Percentiles rank a stretch among this genome's conserved stretches.
These are phyloP conservation scores for Porites lutea DNA, from an alignment of 64 coral and sea anemone species.

Conservation along the genomic window DNA sequence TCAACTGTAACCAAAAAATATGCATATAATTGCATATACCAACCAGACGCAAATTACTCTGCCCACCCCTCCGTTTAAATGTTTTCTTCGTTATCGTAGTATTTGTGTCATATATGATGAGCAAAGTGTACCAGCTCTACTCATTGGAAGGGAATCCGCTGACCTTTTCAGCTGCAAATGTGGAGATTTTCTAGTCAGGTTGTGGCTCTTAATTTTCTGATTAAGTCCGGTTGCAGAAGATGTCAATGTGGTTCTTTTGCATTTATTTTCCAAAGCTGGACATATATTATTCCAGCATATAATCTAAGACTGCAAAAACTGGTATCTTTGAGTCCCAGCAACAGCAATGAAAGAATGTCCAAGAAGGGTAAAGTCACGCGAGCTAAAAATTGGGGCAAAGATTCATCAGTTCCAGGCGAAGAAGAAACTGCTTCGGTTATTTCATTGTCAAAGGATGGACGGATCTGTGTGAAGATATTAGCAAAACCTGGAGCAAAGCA, in stretches of 20 bases:
- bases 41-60: no score
- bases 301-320: background rate
- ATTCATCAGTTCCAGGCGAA: background rate
- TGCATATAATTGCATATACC: no score
- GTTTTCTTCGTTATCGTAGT: no score
- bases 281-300: background rate
- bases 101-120: no score
- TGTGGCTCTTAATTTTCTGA: no score
- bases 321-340: background rate
- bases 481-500: constrained; percentile 77
- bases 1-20: no score
- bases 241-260: background rate
- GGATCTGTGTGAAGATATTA: constrained; percentile 39
- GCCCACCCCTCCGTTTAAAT: no score
- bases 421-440: background rate
- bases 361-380: background rate
- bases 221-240: background rate
- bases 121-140: no score
- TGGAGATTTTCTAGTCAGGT: background rate
- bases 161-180: background rate
- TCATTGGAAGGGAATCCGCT: background rate
- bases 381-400: background rate
- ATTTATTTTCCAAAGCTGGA: background rate
- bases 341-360: background rate
- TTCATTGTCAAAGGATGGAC: constrained; percentile 30